Percentiles rank a stretch among this genome's conserved stretches.
Conservation (phyloP, 2,113 vertebrate species). For the Noctilio leporinus region DNA sequence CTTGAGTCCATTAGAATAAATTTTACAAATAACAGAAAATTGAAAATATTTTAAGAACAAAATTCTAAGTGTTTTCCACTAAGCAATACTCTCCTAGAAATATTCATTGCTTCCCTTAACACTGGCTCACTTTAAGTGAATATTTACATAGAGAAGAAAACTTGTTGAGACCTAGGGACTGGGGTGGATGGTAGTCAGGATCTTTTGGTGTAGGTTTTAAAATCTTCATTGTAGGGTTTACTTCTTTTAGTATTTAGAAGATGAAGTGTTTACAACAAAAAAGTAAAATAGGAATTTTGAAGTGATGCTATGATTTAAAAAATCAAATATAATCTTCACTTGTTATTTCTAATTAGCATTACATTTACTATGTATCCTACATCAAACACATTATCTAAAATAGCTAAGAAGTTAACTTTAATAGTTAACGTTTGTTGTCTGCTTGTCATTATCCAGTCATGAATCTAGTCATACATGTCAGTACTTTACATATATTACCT, state of each 20-base stretch:
- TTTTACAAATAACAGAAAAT: slow-evolving; percentile 23
- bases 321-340: not conserved
- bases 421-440: not conserved
- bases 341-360: slow-evolving; percentile 23
- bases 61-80: not conserved
- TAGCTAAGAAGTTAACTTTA: not conserved
- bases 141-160: not conserved
- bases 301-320: not conserved
- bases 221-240: not conserved
- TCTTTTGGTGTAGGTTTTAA: not conserved
- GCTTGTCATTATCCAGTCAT: not conserved
- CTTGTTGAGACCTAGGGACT: not conserved
- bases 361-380: not conserved
- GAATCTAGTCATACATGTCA: not conserved
- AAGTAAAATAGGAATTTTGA: not conserved
- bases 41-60: slow-evolving; percentile 6
- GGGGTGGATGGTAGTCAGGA: not conserved
- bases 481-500: not conserved
- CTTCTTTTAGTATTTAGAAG: not conserved
- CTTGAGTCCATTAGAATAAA: not conserved
- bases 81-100: not conserved
- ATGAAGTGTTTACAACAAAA: not conserved
- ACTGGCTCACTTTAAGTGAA: not conserved
- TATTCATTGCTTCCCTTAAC: not conserved
- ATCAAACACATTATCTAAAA: not conserved